phyloP scores from a whole-genome alignment of 2,888 invertebrate species.

The Drosophila parthenogenetica region DNA sequence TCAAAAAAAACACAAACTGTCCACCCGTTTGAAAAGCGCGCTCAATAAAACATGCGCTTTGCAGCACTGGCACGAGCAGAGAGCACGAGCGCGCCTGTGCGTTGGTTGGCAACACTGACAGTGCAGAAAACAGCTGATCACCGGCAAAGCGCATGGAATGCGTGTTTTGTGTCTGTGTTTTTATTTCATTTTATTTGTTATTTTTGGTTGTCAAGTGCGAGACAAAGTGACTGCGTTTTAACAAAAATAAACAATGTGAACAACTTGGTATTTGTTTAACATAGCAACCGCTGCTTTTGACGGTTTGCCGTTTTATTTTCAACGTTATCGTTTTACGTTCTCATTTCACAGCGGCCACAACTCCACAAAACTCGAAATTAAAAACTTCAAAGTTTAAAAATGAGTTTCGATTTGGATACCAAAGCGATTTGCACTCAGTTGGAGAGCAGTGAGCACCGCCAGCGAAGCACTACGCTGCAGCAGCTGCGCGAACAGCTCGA shows the following conservation, averaged over 20 bases:
- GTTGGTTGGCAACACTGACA: conserved; percentile 24
- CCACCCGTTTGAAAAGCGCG: conserved; percentile 12
- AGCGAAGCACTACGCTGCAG: conserved; percentile 53
- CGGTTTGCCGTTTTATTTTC: conserved; percentile 10
- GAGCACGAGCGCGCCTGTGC: neutral
- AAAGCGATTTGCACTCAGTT: conserved; percentile 58
- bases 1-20: conserved; percentile 5
- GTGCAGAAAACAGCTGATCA: conserved; percentile 50
- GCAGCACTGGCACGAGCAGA: conserved; percentile 15
- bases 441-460: conserved; percentile 59
- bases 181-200: no score
- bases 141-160: conserved; percentile 7
- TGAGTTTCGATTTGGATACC: conserved; percentile 50
- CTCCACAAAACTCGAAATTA: conserved; percentile 13
- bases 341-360: conserved; percentile 37
- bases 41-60: neutral
- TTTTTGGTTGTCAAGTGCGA: conserved; percentile 21
- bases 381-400: conserved; percentile 19
- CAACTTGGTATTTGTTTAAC: conserved; percentile 36
- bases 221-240: conserved; percentile 25
- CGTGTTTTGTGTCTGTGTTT: no score
- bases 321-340: conserved; percentile 43
- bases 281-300: conserved; percentile 53
- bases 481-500: conserved; percentile 49
- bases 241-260: conserved; percentile 48